Base-by-base conservation (phyloP, 2,888 invertebrate genomes). In the Noctua fimbriata region DNA sequence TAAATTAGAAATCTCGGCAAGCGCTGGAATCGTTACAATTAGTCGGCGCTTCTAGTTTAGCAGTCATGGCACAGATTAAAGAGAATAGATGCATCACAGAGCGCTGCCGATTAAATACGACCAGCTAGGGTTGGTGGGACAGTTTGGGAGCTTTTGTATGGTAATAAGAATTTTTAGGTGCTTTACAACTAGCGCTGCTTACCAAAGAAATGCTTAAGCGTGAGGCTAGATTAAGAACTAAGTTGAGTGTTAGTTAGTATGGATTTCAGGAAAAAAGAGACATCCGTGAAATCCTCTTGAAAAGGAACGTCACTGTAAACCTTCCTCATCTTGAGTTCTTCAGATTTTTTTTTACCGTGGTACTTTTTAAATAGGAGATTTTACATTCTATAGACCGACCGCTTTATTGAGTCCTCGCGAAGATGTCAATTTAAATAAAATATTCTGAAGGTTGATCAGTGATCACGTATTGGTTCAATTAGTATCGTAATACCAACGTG, bases 21-120 rank as follows among this genome's bases (percentile, higher is more conserved):
- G 82, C 83, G 79, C 84, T 82, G 85, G 89, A 89, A 89, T 88
- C 89, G 87, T 89, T 87, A 90, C 90, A 87, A 89, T 88, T 88
- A 91, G 86, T 88, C 83, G 84, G 81, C 86, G 87, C 83, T 86
- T 90, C 90, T 90, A 89, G 92, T 92, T 92, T 91, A 91, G 89
- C 90, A 92, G 91, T 89, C 90, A 87, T 85, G 84, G 88, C 90
- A 88, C 91, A 92, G 92, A 92, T 92, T 92, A 92, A 90, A 92
- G 91, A 91, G 92, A 92, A 92, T 92, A 91, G 91, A 92, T 92
- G 92, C 92, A 91, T 90, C 91, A 89, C 87, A 86, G 88, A 89
- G 85, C 90, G 75, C 88, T 91, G 85, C 87, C 88, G 91, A 92
- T 91, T 92, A 91, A 91, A 92, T 91, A 90, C 89, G 86, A 91